Base-by-base conservation (phyloP, 2,888 invertebrate genomes). In the Gerris lacustris region DNA sequence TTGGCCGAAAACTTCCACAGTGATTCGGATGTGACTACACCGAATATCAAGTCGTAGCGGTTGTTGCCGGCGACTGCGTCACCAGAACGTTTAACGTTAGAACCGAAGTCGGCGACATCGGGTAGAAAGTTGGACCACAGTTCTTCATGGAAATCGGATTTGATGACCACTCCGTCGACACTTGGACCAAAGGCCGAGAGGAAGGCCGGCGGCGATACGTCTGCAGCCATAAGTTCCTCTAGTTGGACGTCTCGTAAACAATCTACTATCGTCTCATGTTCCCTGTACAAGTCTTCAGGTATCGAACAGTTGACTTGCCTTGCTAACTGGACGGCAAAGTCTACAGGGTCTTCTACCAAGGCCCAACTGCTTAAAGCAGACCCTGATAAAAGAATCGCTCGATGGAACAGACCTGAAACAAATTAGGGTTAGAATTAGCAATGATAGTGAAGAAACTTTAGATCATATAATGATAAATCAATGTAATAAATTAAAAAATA, bases 121-220 rank as follows among this genome's bases (percentile, higher is more conserved):
- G 86, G 85, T 0, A 86, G 86, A 18, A 89, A 87, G 80, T 87
- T 87, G 2, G 89, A 89, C 62, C 89, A 82, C 71, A 90, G 85
- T 77, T 90, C 89, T 80, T 91, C 91, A 69, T 91, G 89, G 78
- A 91, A 91, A 80, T 92, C 92, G 15, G 90, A 88, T 80, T 91
- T 90, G 78, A 96, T 94, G 73, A 96, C 94, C 75, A 96, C 94
- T 69, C 94, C 95, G 79, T 96, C 96, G 69, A 95, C 91, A 62
- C 73, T 73, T 18, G 76, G 76, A 5, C 96, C 96, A 78, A 96
- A 96, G 0, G 92, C 88, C 75, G 90, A 91, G 70, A 93, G 82
- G 80, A 91, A 92, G 71, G 90, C 90, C 5, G 92, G 92, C 9
- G 92, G 87, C 75, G 87, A 85, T 78, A 91, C 88, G 80, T 91